Evolutionary conservation across 2,797 vertebrate genomes (phyloP).

Genomic region (Argentina silus): DNA sequence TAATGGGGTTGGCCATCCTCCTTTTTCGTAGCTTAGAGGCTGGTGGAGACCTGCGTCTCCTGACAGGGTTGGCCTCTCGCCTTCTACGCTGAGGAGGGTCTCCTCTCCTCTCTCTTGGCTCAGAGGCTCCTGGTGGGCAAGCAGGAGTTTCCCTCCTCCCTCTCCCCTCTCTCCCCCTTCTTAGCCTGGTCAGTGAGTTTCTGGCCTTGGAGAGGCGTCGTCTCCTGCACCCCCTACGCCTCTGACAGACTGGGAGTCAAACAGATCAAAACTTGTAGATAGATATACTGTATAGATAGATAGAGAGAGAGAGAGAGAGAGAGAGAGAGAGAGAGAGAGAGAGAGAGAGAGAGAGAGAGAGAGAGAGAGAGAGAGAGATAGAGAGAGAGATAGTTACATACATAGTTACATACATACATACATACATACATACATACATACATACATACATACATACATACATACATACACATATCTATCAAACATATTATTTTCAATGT

Average conservation of each 20-base stretch:
- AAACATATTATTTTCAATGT: no score
- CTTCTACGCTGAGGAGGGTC: not conserved
- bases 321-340: no score
- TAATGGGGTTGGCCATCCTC: not conserved
- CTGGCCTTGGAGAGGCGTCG: slow-evolving; percentile 1
- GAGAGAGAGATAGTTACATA: no score
- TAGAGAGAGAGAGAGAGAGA: no score
- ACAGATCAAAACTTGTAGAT: no score
- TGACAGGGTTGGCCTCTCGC: not conserved
- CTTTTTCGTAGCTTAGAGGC: not conserved
- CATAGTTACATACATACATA: no score
- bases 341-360: no score
- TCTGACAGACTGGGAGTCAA: not conserved
- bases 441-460: not conserved
- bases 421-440: no score
- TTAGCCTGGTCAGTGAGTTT: not conserved
- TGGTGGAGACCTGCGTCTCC: not conserved
- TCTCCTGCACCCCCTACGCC: not conserved
- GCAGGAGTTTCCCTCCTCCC: not conserved
- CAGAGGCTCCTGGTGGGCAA: slow-evolving; percentile 2
- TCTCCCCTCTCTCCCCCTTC: not conserved
- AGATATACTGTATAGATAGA: no score
- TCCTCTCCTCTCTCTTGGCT: slow-evolving; percentile 4
- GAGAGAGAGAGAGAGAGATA: no score
- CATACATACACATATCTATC: no score